A percentile compares a stretch with the other conserved stretches of the same genome.
phyloP scores from a whole-genome alignment of 2,113 vertebrate genomes.

The Microcebus lehilahytsara region DNA sequence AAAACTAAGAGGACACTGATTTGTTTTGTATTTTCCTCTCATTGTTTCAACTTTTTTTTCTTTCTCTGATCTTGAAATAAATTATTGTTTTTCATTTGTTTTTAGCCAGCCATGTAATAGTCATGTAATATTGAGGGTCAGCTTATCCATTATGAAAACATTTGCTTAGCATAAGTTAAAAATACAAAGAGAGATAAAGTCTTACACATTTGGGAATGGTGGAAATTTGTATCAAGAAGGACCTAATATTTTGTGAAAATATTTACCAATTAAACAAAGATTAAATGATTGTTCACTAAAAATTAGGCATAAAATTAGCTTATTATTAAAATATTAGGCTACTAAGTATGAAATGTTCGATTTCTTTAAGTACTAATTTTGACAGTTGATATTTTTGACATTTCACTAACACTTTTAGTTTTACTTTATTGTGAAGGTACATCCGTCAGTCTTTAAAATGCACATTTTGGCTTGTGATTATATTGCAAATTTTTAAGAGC shows the following conservation, averaged over 20 bases:
- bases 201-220: neutral
- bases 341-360: too few species aligned
- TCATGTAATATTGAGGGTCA: neutral
- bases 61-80: neutral
- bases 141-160: neutral
- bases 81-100: neutral
- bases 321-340: neutral
- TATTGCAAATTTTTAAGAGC: too few species aligned
- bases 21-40: neutral
- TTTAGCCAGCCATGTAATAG: neutral
- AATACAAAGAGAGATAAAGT: neutral
- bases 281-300: neutral
- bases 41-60: neutral
- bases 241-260: neutral
- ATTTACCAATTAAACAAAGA: neutral
- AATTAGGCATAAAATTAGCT: neutral
- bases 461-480: too few species aligned
- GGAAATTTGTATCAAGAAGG: neutral
- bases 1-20: neutral
- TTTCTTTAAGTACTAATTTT: too few species aligned
- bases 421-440: too few species aligned
- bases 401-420: too few species aligned
- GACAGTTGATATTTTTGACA: too few species aligned
- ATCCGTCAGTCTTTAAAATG: too few species aligned
- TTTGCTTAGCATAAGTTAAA: neutral